Percentiles rank a stretch among this genome's conserved stretches.
Conservation (phyloP, 2,888 invertebrate species). For the Stenodema calcarata region DNA sequence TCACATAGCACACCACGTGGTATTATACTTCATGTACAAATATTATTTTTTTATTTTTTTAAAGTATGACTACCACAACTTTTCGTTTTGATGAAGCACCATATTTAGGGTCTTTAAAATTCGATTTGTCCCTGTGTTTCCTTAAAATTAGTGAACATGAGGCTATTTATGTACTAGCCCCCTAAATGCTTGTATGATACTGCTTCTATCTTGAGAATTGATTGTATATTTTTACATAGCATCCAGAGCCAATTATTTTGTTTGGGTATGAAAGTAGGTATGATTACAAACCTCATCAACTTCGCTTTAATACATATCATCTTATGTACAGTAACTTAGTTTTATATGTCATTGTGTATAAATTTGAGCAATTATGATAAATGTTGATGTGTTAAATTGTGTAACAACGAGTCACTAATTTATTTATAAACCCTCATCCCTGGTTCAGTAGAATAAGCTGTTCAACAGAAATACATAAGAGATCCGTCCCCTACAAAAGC, state of each 20-base stretch:
- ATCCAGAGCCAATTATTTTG: slow-evolving; percentile 50
- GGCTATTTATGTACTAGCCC: background rate
- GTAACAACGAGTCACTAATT: background rate
- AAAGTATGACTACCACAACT: background rate
- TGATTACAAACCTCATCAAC: slow-evolving; percentile 46
- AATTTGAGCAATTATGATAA: slow-evolving; percentile 53
- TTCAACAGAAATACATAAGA: too few species aligned
- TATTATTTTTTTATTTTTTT: background rate
- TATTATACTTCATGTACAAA: background rate
- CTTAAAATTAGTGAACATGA: background rate
- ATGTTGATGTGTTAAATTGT: slow-evolving; percentile 52
- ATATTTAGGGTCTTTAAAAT: background rate
- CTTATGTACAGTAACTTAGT: slow-evolving; percentile 57
- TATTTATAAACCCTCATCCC: background rate
- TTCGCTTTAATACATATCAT: slow-evolving; percentile 57
- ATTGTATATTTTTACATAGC: slow-evolving; percentile 50
- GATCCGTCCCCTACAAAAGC: too few species aligned
- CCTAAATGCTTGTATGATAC: slow-evolving; percentile 33
- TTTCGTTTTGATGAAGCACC: background rate
- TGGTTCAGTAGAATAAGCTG: background rate
- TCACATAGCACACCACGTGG: background rate
- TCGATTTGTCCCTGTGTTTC: background rate
- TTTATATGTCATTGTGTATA: slow-evolving; percentile 57
- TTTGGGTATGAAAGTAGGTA: slow-evolving; percentile 27
- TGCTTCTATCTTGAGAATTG: slow-evolving; percentile 39